A percentile compares a stretch with the other conserved stretches of the same genome.
Conservation (phyloP, 2,113 vertebrate species). For the Chascanopsetta lugubris region DNA sequence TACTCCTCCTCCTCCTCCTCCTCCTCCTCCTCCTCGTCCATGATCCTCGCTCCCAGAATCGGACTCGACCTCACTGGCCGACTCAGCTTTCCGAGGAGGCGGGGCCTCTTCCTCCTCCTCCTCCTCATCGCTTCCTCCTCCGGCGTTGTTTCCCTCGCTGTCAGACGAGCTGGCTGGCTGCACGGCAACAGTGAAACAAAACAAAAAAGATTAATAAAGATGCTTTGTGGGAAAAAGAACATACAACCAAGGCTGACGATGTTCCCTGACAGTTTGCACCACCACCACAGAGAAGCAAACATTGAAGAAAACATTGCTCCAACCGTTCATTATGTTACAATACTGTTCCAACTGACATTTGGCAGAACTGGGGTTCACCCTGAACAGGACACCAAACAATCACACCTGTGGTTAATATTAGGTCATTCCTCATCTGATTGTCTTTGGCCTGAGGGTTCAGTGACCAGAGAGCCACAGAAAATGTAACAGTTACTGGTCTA, state of each 20-base stretch:
- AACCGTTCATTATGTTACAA: neutral
- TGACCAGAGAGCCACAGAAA: no score
- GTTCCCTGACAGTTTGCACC: neutral
- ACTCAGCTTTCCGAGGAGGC: conserved; percentile 79
- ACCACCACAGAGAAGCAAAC: neutral
- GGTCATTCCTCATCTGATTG: no score
- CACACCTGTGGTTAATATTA: no score
- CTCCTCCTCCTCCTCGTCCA: conserved; percentile 67
- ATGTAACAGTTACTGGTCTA: no score
- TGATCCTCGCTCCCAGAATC: conserved; percentile 87
- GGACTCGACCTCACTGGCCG: conserved; percentile 85
- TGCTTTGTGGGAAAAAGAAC: neutral
- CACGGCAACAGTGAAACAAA: conserved; percentile 8
- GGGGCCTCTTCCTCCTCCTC: conserved; percentile 76
- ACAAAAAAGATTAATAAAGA: neutral
- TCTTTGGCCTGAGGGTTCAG: no score
- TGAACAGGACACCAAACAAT: no score
- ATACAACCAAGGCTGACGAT: neutral
- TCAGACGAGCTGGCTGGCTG: conserved; percentile 92
- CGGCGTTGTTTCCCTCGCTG: conserved; percentile 87
- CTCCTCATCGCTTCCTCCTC: conserved; percentile 76
- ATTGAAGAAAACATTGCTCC: neutral
- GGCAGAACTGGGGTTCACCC: no score
- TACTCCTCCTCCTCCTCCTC: no score
- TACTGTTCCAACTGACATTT: no score